These are phyloP conservation scores for Cardiocondyla obscurior DNA, from an alignment of 1,140 invertebrate genomes.

Conservation along the genomic window DNA sequence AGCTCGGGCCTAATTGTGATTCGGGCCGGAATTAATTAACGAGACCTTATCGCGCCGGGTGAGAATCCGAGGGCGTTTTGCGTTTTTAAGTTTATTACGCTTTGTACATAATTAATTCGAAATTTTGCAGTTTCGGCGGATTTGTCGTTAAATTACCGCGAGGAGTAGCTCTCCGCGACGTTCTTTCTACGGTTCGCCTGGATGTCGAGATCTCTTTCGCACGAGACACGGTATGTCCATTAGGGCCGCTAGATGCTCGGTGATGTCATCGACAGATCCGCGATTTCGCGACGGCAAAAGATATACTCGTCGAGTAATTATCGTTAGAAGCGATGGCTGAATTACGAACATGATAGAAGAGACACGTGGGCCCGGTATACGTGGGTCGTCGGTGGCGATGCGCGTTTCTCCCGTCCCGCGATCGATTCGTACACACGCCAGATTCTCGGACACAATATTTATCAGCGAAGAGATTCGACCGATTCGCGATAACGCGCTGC, in stretches of 20 bases:
- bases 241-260: background rate
- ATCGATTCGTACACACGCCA: constrained; percentile 59
- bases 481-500: background rate
- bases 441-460: constrained; percentile 39
- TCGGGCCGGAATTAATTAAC: background rate
- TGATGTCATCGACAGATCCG: constrained; percentile 57
- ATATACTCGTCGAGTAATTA: constrained; percentile 64
- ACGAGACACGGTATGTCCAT: background rate
- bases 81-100: background rate
- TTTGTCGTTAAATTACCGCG: background rate
- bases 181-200: background rate
- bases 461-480: constrained; percentile 33
- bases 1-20: background rate
- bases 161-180: too few species aligned
- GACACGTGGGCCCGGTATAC: constrained; percentile 61
- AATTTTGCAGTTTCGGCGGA: background rate
- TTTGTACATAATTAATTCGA: background rate
- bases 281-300: constrained; percentile 44
- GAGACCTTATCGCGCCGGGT: background rate
- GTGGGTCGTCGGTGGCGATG: constrained; percentile 46
- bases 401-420: background rate
- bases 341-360: constrained; percentile 60
- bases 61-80: background rate
- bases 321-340: constrained; percentile 54
- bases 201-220: background rate